Conservation (phyloP, 2,888 invertebrate genomes). For the Drosophila differens region DNA sequence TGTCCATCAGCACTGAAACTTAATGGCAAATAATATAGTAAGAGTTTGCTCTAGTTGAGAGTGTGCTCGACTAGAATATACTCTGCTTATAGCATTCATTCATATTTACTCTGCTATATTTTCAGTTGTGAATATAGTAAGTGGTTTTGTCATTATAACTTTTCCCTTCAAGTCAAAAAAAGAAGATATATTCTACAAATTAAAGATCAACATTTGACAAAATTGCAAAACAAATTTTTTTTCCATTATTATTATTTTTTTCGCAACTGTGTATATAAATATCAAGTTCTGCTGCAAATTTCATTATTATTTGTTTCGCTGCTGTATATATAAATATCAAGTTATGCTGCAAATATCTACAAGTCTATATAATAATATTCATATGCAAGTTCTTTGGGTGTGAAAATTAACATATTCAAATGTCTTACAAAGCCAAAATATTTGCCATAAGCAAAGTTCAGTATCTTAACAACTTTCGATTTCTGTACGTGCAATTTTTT, state of each 20-base stretch:
- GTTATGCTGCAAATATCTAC: neutral
- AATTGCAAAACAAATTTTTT: neutral
- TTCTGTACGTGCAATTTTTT: neutral
- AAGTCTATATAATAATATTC: neutral
- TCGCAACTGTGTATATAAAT: neutral
- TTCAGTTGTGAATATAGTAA: neutral
- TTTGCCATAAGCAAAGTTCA: neutral
- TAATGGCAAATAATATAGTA: constrained; percentile 36
- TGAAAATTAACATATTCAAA: neutral
- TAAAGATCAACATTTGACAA: neutral
- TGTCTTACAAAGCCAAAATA: neutral
- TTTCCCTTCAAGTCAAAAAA: too few species aligned
- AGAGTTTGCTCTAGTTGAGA: neutral
- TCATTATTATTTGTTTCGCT: neutral
- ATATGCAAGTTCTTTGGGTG: neutral
- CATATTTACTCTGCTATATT: neutral
- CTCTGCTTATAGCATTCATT: neutral
- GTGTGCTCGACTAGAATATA: neutral
- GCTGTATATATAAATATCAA: neutral
- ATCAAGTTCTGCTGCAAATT: too few species aligned
- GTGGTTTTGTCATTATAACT: too few species aligned
- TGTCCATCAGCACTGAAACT: constrained; percentile 47
- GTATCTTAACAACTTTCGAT: neutral
- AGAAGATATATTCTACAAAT: too few species aligned
- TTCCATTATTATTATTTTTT: neutral